Percentiles rank a stretch among this genome's conserved stretches.
Evolutionary conservation across 1,140 invertebrate genomes (phyloP).

Genomic region (Cydia strobilella): DNA sequence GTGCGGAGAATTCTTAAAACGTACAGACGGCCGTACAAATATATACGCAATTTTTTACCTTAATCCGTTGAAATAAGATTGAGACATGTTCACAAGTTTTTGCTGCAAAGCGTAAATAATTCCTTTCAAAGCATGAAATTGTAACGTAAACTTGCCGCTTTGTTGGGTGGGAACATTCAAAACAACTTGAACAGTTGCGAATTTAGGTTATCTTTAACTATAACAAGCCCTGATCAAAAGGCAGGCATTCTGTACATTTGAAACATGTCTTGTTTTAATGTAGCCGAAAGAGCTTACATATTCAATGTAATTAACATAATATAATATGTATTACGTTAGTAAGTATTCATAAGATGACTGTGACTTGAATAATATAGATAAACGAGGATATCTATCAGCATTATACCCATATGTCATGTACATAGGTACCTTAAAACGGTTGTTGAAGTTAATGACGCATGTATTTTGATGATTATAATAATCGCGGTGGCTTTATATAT

Average conservation of each 20-base stretch:
- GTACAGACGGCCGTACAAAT: neutral
- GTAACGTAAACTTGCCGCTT: conserved; percentile 18
- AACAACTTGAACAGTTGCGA: neutral
- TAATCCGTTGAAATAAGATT: neutral
- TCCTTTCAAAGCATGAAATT: conserved; percentile 11
- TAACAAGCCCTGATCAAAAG: neutral
- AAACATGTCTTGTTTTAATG: no score
- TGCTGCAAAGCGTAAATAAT: conserved; percentile 17
- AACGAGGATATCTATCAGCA: no score
- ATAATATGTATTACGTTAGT: no score
- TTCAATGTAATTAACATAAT: no score
- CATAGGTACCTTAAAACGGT: no score
- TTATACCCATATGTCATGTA: no score
- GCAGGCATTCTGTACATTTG: no score
- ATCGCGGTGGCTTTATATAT: neutral
- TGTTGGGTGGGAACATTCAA: conserved; percentile 9
- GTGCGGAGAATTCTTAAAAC: conserved; percentile 1
- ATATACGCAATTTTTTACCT: neutral
- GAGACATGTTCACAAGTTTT: neutral
- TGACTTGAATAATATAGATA: no score
- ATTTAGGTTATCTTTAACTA: conserved; percentile 2
- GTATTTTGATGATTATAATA: conserved; percentile 6
- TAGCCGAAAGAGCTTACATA: no score
- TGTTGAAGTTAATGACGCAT: no score
- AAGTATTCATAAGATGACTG: no score